These are phyloP conservation scores for Heliothis subflexa DNA, from an alignment of 1,140 invertebrate genomes.

Conservation along the genomic window DNA sequence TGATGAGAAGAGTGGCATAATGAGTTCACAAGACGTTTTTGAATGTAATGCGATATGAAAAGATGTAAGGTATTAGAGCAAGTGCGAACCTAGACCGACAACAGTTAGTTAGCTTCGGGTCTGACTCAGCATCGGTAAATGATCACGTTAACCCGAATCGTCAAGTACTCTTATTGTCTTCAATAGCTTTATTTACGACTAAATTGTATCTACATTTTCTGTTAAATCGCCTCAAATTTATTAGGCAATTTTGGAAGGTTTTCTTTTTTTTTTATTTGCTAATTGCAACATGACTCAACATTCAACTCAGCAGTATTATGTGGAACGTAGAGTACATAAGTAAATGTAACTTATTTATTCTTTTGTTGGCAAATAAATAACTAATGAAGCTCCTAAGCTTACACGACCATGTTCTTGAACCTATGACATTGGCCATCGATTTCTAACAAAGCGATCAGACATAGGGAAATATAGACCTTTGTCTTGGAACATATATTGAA, in stretches of 20 bases:
- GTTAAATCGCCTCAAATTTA: no score
- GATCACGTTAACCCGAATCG: slow-evolving; percentile 70
- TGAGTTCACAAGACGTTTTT: slow-evolving; percentile 63
- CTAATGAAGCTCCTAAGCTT: neutral
- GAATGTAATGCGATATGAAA: slow-evolving; percentile 72
- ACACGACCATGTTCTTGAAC: neutral
- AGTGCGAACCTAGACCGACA: slow-evolving; percentile 68
- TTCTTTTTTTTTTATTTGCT: no score
- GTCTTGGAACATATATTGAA: slow-evolving; percentile 48
- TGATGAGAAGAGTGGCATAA: slow-evolving; percentile 53
- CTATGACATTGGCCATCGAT: slow-evolving; percentile 69
- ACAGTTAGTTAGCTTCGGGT: slow-evolving; percentile 75
- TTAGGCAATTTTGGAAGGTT: neutral
- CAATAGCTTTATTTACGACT: slow-evolving; percentile 54
- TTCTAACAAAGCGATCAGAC: slow-evolving; percentile 55
- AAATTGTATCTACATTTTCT: slow-evolving; percentile 40
- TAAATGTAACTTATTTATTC: no score
- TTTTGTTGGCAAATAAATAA: neutral
- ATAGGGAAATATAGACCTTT: slow-evolving; percentile 59
- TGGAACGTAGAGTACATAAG: no score
- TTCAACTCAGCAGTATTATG: no score
- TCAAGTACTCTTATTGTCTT: slow-evolving; percentile 57
- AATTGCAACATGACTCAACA: no score
- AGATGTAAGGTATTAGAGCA: slow-evolving; percentile 78
- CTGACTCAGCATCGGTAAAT: slow-evolving; percentile 72